Evolutionary conservation across 1,140 invertebrate genomes (phyloP).

Genomic region (Panulirus ornatus): DNA sequence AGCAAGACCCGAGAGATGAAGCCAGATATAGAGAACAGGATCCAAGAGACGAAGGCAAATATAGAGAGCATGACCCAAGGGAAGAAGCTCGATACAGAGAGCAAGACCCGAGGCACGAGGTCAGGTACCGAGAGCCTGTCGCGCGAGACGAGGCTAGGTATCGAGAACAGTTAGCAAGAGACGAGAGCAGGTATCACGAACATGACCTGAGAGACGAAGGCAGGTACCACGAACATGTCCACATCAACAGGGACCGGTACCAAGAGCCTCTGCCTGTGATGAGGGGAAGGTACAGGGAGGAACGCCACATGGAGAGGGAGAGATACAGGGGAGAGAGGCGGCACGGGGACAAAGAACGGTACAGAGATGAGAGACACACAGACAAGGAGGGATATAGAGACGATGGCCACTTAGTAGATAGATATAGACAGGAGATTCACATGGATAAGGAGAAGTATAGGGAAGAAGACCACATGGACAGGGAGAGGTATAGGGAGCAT

Average conservation of each 20-base stretch:
- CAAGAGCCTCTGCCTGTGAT: conserved; percentile 14
- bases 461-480: not conserved
- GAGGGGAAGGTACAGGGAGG: conserved; percentile 4
- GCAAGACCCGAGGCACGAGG: not conserved
- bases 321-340: not conserved
- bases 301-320: not conserved
- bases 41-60: conserved; percentile 14
- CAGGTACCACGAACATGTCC: conserved; percentile 25
- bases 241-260: conserved; percentile 27
- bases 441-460: conserved; percentile 36
- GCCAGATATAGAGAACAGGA: conserved; percentile 4
- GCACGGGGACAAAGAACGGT: conserved; percentile 23
- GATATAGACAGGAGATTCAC: not conserved
- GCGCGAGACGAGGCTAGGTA: not conserved
- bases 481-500: conserved; percentile 36
- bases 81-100: conserved; percentile 10
- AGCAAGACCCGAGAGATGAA: conserved; percentile 16
- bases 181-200: conserved; percentile 23
- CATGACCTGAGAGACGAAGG: conserved; percentile 7
- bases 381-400: conserved; percentile 12
- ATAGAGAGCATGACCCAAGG: not conserved
- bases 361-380: conserved; percentile 9
- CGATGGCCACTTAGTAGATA: not conserved
- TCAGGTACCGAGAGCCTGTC: not conserved
- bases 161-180: not conserved